These are phyloP conservation scores for Hylaea fasciaria DNA, from an alignment of 2,888 invertebrate genomes.

Conservation along the genomic window DNA sequence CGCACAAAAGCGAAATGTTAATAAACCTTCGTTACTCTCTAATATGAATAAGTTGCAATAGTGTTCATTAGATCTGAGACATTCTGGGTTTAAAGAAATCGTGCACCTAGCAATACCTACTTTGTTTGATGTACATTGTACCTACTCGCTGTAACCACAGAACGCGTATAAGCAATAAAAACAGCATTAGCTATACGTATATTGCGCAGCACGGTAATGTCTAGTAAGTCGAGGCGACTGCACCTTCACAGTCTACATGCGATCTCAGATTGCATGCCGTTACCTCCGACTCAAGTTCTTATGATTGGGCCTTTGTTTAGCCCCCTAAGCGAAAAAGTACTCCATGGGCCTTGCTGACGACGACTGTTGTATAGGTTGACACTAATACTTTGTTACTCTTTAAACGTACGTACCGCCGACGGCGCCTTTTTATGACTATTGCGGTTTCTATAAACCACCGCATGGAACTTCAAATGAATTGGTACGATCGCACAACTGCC, in stretches of 20 bases:
- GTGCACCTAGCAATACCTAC: too few species aligned
- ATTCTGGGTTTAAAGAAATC: too few species aligned
- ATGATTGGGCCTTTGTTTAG: slow-evolving; percentile 36
- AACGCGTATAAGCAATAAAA: too few species aligned
- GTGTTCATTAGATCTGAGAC: neutral
- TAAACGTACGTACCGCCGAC: too few species aligned
- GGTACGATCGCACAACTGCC: too few species aligned
- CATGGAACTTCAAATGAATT: too few species aligned
- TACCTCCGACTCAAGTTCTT: slow-evolving; percentile 32
- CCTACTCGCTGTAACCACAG: too few species aligned
- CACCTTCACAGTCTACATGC: slow-evolving; percentile 5
- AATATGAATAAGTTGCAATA: neutral
- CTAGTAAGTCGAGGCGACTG: neutral
- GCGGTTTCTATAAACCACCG: too few species aligned
- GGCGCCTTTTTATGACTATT: too few species aligned
- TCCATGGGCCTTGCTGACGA: neutral
- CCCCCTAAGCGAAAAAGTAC: slow-evolving; percentile 11
- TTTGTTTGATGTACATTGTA: too few species aligned
- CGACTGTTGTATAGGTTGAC: neutral
- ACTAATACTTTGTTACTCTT: neutral
- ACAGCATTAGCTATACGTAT: neutral
- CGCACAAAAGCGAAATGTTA: slow-evolving; percentile 18
- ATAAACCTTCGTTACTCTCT: slow-evolving; percentile 9
- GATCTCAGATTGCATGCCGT: slow-evolving; percentile 37
- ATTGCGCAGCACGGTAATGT: neutral